Conservation (phyloP, 2,797 vertebrate species). For the Pangasius larnaudii region DNA sequence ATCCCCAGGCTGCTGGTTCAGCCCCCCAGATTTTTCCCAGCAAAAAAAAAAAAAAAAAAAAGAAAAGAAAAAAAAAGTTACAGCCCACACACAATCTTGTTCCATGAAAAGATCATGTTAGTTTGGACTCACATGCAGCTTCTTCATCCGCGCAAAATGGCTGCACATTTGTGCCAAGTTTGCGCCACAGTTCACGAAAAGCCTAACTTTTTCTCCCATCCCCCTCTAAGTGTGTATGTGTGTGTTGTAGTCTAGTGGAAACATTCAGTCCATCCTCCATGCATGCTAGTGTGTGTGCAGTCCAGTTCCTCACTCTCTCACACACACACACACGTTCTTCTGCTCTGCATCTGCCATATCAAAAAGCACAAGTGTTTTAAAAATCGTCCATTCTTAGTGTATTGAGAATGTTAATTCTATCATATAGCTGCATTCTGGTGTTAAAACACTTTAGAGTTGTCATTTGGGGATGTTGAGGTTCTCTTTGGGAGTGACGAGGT, state of each 20-base stretch:
- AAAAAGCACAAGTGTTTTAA: background rate
- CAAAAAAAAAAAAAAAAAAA: background rate
- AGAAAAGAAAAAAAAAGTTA: background rate
- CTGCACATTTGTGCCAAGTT: background rate
- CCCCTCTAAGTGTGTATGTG: background rate
- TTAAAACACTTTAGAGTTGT: background rate
- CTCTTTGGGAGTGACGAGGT: too few relatives aligned
- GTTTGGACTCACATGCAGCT: background rate
- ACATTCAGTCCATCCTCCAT: constrained; percentile 16
- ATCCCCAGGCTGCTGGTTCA: constrained; percentile 68
- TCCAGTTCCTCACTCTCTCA: background rate
- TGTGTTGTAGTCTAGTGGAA: background rate
- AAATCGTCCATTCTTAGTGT: background rate
- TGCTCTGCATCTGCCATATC: background rate
- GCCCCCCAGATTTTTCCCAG: constrained; percentile 30
- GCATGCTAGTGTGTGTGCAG: constrained; percentile 2
- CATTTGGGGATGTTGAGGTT: too few relatives aligned
- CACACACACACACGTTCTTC: background rate
- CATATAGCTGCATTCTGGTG: background rate
- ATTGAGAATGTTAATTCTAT: background rate
- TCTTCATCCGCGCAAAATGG: background rate
- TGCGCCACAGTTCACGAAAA: background rate
- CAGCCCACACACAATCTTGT: background rate
- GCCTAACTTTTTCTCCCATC: background rate
- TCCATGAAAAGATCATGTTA: background rate